Base-by-base conservation (phyloP, 2,113 vertebrate genomes). In the Bostrychus sinensis region DNA sequence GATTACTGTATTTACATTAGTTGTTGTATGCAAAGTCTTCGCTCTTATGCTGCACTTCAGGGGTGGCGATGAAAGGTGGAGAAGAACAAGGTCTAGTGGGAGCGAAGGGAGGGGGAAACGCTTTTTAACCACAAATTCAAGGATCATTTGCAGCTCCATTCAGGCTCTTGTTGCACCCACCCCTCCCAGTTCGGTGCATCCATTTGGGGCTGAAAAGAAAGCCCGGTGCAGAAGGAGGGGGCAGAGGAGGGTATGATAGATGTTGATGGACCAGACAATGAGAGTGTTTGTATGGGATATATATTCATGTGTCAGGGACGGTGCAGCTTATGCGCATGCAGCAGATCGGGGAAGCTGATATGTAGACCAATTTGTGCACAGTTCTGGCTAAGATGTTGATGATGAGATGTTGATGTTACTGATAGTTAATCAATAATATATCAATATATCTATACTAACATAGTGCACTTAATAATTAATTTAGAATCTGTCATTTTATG, bases 141-240 rank as follows among this genome's bases (percentile, higher is more conserved):
- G 80, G 73, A 89, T 87, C 72, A 88, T 86, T 90, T 85, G 75
- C 86, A 66, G 37, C 41, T 67, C 75, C 64, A 78, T 88, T 89
- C 75, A 90, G 78, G 88, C 80, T 83, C 72, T 72, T 75, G 43
- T 89, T 78, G 70, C 83, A 51, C 68, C 67, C 42, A 60, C 20
- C 30, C 65, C 69, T 23, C 63, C 32, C 72, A 3, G 56, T 34
- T 8, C 42, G 54, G 64, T 53, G 58, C 69, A 51, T 38, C 70
- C 78, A 78, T 83, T 85, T 78, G 73, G 48, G 68, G 45, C 48
- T 91, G 87, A 91, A 92, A 92, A 92, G 84, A 90, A 90, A 89
- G 82, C 71, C 72, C 84, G 74, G 58, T 50, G 46, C 54, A 56
- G 62, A 73, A 66, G 84, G 82, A 76, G 85, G 81, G 77, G 78